Base-by-base conservation (phyloP, 2,888 invertebrate species). In the Alloscopus bannaensis region DNA sequence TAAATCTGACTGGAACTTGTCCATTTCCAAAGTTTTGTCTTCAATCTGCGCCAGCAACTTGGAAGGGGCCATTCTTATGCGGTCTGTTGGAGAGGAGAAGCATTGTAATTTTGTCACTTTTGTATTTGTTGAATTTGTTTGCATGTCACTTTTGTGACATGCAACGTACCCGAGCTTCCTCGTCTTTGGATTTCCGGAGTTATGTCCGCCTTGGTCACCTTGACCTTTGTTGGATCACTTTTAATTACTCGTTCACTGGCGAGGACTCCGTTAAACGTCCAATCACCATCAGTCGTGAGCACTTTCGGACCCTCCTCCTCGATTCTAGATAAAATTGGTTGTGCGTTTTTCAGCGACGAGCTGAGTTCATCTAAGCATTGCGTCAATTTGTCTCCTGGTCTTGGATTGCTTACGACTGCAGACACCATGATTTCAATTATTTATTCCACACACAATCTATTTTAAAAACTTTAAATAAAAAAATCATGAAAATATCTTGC, bases 371-470 rank as follows among this genome's bases (percentile, higher is more conserved):
- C 20, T 24, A 84, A 24, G 64, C 85, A 85, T 57, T 64, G 59
- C 0, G 82, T 64, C 6, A 85, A 24, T 24, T 65, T 71, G 42
- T 83, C 81, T 3, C 81, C 83, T 18, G 77, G 3, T n/a, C n/a
- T n/a, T n/a, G n/a, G n/a, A n/a, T n/a, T n/a, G n/a, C n/a, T n/a
- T n/a, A n/a, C n/a, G n/a, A n/a, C n/a, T n/a, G n/a, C n/a, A n/a
- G n/a, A n/a, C n/a, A n/a, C n/a, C n/a, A n/a, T n/a, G n/a, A n/a
- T n/a, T n/a, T n/a, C n/a, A n/a, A n/a, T n/a, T n/a, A n/a, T n/a
- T n/a, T n/a, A n/a, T n/a, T n/a, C n/a, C n/a, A n/a, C n/a, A n/a
- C n/a, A n/a, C n/a, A n/a, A n/a, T n/a, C n/a, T n/a, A n/a, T n/a
- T n/a, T n/a, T n/a, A n/a, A n/a, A n/a, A n/a, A n/a, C n/a, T n/a